Evolutionary conservation across 2,797 vertebrate genomes (phyloP).

Genomic region (Synanceia verrucosa): DNA sequence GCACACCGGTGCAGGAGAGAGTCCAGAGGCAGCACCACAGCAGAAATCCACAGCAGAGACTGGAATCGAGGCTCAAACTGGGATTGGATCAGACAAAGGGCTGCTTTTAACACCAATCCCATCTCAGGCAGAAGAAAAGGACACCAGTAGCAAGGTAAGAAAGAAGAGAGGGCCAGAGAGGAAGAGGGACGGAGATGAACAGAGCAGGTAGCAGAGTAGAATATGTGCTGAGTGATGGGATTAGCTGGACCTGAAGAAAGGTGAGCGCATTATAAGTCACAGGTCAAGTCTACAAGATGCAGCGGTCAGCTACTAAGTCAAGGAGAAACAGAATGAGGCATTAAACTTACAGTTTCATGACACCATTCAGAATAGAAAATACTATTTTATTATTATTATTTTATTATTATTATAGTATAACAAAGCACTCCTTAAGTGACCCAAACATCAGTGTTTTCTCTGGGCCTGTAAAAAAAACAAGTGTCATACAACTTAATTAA

Average conservation of each 20-base stretch:
- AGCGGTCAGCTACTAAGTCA: neutral
- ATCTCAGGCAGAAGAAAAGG: constrained; percentile 68
- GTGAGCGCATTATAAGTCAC: constrained; percentile 23
- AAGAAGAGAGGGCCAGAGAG: constrained; percentile 13
- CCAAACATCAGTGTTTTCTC: neutral
- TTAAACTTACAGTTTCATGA: neutral
- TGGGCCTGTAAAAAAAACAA: neutral
- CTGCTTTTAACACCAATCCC: constrained; percentile 50
- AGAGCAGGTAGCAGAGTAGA: constrained; percentile 14
- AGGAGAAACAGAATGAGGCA: neutral
- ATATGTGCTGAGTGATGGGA: constrained; percentile 44
- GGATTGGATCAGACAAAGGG: constrained; percentile 39
- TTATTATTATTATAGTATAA: too few relatives aligned
- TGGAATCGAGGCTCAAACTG: constrained; percentile 1
- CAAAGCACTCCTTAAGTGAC: neutral
- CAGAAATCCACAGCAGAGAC: constrained; percentile 34
- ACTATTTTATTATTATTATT: too few relatives aligned
- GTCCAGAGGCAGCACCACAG: constrained; percentile 8
- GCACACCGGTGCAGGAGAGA: constrained; percentile 63
- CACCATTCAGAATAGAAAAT: neutral
- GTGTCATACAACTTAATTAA: neutral
- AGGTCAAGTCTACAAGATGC: neutral
- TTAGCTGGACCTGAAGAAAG: constrained; percentile 16
- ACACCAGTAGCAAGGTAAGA: constrained; percentile 78
- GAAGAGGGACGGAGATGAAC: constrained; percentile 8